Base-by-base conservation (phyloP, 2,797 vertebrate genomes). In the Lagocephalus sceleratus region DNA sequence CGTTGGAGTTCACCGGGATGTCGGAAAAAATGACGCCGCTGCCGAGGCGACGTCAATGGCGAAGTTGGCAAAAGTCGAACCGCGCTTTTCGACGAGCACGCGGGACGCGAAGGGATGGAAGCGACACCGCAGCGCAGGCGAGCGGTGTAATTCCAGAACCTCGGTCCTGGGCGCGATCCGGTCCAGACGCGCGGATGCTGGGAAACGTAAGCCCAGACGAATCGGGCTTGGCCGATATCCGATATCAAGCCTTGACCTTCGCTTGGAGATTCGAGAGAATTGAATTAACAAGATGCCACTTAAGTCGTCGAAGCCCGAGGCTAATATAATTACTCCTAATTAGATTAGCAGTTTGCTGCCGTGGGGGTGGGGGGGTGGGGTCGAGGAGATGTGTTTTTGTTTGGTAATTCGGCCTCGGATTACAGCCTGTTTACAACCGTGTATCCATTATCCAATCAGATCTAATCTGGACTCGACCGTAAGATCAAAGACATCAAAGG, bases 61-160 rank as follows among this genome's bases (percentile, higher is more conserved):
- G 10, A 32, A 32, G 32, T 29, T 29, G 29, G 9, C n/a, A n/a
- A 29, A 11, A 29, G 29, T 11, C 2, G 8, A 3, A 29, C 11
- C 23, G 7, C n/a, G 23, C 23, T 4, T 5, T 25, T 2, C 4
- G 23, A 25, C 7, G 23, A 25, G 23, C 4, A 25, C 7, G n/a
- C n/a, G n/a, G n/a, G n/a, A n/a, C n/a, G n/a, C n/a, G n/a, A n/a
- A n/a, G n/a, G n/a, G n/a, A n/a, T 6, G 26, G 29, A 32, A 12
- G 9, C 29, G 2, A 32, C 29, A 12, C 29, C 23, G 23, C 2
- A 5, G 23, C 4, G 4, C 4, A 9, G 17, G 23, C 32, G 63
- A 62, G 57, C 63, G 71, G 11, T 85, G 77, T 86, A 83, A 85
- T 82, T 83, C 84, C 83, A 81, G 77, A 78, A 60, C 66, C 63